These are phyloP conservation scores for Carcharodon carcharias DNA, from an alignment of 2,797 vertebrate species.

Conservation along the genomic window DNA sequence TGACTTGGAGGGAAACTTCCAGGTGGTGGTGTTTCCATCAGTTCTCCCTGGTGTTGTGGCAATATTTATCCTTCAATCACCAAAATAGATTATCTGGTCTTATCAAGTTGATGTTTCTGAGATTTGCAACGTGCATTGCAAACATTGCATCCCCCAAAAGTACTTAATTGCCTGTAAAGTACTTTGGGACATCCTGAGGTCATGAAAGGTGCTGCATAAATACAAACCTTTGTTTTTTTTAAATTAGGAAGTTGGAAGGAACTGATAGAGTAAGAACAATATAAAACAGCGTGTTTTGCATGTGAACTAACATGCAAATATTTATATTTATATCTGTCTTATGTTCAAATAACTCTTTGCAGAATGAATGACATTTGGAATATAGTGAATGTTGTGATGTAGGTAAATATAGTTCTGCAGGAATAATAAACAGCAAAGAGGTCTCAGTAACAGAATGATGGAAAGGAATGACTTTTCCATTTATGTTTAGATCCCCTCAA, in stretches of 20 bases:
- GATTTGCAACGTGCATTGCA: neutral
- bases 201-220: neutral
- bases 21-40: too few relatives aligned
- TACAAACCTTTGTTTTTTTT: neutral
- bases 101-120: neutral
- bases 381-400: neutral
- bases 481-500: neutral
- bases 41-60: neutral
- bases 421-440: neutral
- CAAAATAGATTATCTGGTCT: neutral
- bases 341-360: neutral
- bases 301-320: neutral
- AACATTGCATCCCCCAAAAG: neutral
- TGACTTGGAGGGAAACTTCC: too few relatives aligned
- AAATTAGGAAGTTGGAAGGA: neutral
- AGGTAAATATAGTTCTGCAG: neutral
- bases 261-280: neutral
- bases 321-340: neutral
- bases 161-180: neutral
- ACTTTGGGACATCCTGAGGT: neutral
- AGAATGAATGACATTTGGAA: neutral
- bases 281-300: neutral
- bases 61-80: neutral
- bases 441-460: neutral
- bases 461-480: neutral